Evolutionary conservation across 2,113 vertebrate genomes (phyloP).

Genomic region (Brachypodius melanocephalos): DNA sequence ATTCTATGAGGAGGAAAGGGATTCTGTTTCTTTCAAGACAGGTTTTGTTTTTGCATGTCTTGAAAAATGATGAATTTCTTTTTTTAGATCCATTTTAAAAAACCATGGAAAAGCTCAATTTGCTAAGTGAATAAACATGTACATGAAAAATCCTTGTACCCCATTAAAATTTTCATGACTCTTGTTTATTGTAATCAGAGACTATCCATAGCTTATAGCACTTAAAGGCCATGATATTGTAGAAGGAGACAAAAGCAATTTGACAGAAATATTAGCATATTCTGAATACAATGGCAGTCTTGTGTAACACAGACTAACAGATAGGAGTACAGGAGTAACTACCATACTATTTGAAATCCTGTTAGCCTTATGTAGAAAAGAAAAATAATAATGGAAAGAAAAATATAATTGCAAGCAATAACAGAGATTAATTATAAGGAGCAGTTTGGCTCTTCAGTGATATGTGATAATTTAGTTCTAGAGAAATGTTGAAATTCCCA

Average conservation of each 20-base stretch:
- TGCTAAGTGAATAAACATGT: neutral
- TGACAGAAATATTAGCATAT: conserved; percentile 23
- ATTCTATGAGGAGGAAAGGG: neutral
- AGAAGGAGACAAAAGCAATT: neutral
- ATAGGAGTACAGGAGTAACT: neutral
- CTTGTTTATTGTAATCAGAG: neutral
- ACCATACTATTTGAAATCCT: neutral
- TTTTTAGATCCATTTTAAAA: neutral
- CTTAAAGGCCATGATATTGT: neutral
- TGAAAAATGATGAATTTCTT: neutral
- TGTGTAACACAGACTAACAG: neutral
- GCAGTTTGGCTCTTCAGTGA: neutral
- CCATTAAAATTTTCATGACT: neutral
- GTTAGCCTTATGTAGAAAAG: neutral
- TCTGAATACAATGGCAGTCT: neutral
- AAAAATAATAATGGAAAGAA: neutral
- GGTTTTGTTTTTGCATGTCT: neutral
- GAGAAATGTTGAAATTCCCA: neutral
- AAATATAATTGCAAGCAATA: neutral
- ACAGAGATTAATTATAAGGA: neutral
- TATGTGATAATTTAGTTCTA: neutral
- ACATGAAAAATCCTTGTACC: neutral
- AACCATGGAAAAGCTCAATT: neutral
- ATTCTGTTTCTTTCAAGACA: neutral
- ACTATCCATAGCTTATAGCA: neutral